Conservation (phyloP, 1,140 invertebrate genomes). For the Drosophila chauvacae region DNA sequence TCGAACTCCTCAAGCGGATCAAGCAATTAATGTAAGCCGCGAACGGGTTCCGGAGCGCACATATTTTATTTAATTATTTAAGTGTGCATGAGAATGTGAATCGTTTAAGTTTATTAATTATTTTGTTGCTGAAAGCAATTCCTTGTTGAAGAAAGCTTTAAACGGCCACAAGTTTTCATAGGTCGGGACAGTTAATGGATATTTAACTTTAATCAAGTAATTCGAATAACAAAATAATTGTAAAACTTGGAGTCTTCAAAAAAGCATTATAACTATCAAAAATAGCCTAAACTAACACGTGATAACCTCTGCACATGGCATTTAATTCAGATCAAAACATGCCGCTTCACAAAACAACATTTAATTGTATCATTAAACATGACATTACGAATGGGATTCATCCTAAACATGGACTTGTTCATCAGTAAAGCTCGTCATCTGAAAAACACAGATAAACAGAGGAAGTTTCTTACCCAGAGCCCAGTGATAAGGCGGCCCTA, state of each 20-base stretch:
- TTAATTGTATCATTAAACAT: conserved; percentile 1
- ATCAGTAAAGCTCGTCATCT: conserved; percentile 12
- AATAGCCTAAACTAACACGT: too few relatives aligned
- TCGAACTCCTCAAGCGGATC: conserved; percentile 31
- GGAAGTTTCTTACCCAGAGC: conserved; percentile 13
- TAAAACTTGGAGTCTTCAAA: neutral
- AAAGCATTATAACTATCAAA: neutral
- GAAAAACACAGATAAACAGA: conserved; percentile 20
- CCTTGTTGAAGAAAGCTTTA: neutral
- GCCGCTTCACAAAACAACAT: conserved; percentile 3
- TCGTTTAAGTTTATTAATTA: conserved; percentile 1
- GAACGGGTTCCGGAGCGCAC: conserved; percentile 11
- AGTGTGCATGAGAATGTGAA: neutral
- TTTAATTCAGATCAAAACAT: neutral
- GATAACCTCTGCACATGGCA: neutral
- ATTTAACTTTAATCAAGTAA: neutral
- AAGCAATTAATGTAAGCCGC: conserved; percentile 23
- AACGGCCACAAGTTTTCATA: neutral
- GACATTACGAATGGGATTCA: neutral
- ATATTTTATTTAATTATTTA: conserved; percentile 17
- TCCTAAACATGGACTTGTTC: conserved; percentile 4
- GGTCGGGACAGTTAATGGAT: neutral
- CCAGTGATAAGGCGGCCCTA: conserved; percentile 6
- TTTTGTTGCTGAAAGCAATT: neutral
- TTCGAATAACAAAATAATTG: neutral